Percentiles rank a stretch among this genome's conserved stretches.
Evolutionary conservation across 2,797 vertebrate species (phyloP).

Genomic region (Leontopithecus rosalia): DNA sequence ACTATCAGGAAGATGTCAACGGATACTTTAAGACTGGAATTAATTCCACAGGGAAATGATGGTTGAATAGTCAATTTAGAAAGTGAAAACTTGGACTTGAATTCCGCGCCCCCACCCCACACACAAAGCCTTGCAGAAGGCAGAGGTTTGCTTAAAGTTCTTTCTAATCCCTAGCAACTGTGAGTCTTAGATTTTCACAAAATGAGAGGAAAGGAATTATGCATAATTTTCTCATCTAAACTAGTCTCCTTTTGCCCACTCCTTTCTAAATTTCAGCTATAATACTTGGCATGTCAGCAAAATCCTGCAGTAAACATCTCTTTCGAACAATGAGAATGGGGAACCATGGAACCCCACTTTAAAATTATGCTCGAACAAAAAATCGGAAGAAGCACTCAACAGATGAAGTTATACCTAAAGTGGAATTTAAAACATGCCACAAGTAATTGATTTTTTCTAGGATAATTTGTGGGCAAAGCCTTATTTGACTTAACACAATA

Average conservation of each 20-base stretch:
- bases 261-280: conserved; percentile 28
- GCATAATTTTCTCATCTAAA: conserved; percentile 55
- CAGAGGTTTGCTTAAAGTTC: conserved; percentile 8
- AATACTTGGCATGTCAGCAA: not conserved
- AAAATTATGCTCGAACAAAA: conserved; percentile 52
- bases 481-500: conserved; percentile 35
- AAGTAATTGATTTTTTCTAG: conserved; percentile 61
- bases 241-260: not conserved
- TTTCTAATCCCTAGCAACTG: conserved; percentile 29
- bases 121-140: not conserved
- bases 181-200: conserved; percentile 47
- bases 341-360: not conserved
- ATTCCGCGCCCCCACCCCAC: not conserved
- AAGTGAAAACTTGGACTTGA: not conserved
- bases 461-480: conserved; percentile 40
- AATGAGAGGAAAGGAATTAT: conserved; percentile 49
- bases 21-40: not conserved
- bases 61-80: not conserved
- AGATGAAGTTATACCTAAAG: conserved; percentile 52
- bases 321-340: conserved; percentile 32
- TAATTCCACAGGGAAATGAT: not conserved
- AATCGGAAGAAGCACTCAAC: conserved; percentile 5
- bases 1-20: not conserved
- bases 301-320: not conserved
- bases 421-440: conserved; percentile 60